Evolutionary conservation across 2,113 vertebrate genomes (phyloP).

Genomic region (Notarius lentiginosus): DNA sequence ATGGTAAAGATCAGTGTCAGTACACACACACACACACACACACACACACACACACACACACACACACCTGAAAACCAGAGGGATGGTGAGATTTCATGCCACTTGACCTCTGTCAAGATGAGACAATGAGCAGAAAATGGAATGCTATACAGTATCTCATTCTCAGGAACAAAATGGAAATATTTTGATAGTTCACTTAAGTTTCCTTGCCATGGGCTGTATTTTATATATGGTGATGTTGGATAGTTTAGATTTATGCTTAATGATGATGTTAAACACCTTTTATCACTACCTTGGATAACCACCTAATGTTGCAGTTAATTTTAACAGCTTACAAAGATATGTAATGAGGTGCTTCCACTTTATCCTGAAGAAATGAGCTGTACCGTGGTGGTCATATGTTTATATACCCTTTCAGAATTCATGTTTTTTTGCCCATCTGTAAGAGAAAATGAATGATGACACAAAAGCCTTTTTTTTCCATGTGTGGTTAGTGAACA

Average conservation of each 20-base stretch:
- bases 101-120: background rate
- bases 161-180: conserved; percentile 16
- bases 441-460: too few relatives aligned
- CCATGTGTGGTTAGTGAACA: too few relatives aligned
- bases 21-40: background rate
- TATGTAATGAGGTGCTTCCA: conserved; percentile 29
- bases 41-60: conserved; percentile 1
- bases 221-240: conserved; percentile 2
- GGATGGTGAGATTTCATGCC: background rate
- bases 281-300: conserved; percentile 2
- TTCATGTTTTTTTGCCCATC: too few relatives aligned
- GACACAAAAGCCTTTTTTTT: too few relatives aligned
- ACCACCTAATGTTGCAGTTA: conserved; percentile 19
- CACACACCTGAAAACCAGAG: background rate
- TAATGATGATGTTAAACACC: conserved; percentile 1
- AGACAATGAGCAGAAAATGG: background rate
- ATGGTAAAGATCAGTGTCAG: background rate
- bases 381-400: too few relatives aligned
- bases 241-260: background rate
- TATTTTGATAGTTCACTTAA: conserved; percentile 14
- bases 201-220: background rate
- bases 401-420: too few relatives aligned
- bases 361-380: conserved; percentile 8
- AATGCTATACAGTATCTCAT: background rate
- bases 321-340: conserved; percentile 10